Conservation (phyloP, 2,797 vertebrate species). For the Peromyscus melanophrys region DNA sequence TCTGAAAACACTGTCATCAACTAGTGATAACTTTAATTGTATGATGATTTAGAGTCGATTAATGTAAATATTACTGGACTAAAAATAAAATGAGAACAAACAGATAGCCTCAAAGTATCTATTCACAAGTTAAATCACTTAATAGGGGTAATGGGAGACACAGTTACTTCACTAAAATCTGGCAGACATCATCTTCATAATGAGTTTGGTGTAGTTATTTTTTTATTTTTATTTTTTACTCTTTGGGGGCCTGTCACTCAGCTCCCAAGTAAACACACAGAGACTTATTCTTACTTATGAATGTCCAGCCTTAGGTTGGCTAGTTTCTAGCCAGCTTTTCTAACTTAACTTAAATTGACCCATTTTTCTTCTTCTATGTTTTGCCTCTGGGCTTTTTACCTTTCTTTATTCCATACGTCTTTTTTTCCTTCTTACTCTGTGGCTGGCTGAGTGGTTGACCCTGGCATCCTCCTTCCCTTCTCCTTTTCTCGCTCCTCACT, state of each 20-base stretch:
- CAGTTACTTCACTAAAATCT: background rate
- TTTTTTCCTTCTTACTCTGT: background rate
- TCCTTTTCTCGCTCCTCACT: background rate
- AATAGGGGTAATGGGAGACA: background rate
- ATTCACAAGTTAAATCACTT: background rate
- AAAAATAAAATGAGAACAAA: constrained; percentile 28
- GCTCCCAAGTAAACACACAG: background rate
- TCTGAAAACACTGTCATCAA: constrained; percentile 12
- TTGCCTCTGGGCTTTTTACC: background rate
- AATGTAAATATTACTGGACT: background rate
- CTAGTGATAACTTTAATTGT: constrained; percentile 4
- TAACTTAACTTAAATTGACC: background rate
- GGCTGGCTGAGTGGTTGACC: background rate
- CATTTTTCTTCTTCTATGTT: background rate
- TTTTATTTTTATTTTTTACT: background rate
- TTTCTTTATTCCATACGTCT: background rate
- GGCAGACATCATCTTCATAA: background rate
- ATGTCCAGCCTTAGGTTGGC: background rate
- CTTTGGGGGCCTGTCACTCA: background rate
- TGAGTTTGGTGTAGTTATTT: background rate
- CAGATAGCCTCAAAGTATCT: background rate
- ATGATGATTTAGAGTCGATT: background rate
- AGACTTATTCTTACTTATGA: background rate
- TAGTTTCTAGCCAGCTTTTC: background rate
- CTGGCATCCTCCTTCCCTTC: background rate